Conservation (phyloP, 2,888 invertebrate genomes). For the Reticulitermes lucifugus region DNA sequence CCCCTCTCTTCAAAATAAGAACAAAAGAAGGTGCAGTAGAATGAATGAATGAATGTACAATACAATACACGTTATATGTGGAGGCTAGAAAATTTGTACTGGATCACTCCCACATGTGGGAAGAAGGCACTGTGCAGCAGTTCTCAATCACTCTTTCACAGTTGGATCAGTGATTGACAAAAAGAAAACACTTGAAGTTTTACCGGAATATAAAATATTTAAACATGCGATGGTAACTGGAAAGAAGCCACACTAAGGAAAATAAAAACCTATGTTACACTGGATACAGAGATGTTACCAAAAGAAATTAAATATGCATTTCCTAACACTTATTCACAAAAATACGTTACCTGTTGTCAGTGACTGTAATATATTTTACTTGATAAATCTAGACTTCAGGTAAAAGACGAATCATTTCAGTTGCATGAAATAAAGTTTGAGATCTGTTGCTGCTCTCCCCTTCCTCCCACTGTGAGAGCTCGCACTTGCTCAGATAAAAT, state of each 20-base stretch:
- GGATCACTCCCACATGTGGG: background rate
- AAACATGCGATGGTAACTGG: too few species aligned
- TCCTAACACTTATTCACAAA: too few species aligned
- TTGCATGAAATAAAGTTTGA: background rate
- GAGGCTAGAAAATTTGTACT: constrained; percentile 25
- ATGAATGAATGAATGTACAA: constrained; percentile 1
- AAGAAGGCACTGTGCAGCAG: background rate
- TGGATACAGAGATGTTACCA: too few species aligned
- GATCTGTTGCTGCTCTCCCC: background rate
- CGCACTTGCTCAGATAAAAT: background rate
- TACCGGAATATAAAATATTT: too few species aligned
- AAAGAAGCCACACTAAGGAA: too few species aligned
- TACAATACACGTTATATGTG: constrained; percentile 3
- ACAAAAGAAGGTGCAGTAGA: background rate
- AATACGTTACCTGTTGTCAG: too few species aligned
- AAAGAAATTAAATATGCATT: too few species aligned
- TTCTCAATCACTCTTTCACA: background rate
- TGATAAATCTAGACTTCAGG: too few species aligned
- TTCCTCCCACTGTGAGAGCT: constrained; percentile 3
- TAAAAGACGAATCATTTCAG: background rate
- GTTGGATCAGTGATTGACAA: background rate
- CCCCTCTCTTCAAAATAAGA: background rate
- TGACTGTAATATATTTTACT: too few species aligned
- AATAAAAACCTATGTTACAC: too few species aligned
- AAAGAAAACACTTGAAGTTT: too few species aligned